phyloP scores from a whole-genome alignment of 92 coral and sea anemone species.

The Porites divaricata region DNA sequence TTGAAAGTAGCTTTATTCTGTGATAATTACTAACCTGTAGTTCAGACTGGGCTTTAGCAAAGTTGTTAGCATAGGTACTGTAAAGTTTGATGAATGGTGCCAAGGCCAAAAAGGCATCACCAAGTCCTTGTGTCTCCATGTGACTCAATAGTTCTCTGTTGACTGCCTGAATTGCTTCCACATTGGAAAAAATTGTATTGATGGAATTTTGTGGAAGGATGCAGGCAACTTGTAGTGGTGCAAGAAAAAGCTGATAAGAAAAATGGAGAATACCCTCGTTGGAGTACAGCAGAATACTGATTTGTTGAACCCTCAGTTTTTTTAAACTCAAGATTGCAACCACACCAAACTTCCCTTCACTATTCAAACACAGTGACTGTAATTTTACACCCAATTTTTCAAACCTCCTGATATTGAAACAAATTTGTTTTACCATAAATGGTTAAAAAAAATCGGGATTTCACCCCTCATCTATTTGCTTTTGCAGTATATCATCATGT shows the following conservation, averaged over 20 bases:
- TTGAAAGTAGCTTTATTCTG: too few species aligned
- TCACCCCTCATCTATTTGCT: too few species aligned
- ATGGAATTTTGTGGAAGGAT: conserved; percentile 74
- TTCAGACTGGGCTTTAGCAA: conserved; percentile 80
- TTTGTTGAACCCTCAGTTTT: not conserved
- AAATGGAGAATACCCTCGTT: not conserved
- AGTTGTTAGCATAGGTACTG: conserved; percentile 97
- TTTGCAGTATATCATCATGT: too few species aligned
- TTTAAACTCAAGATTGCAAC: not conserved
- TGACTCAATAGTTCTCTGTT: conserved; percentile 91
- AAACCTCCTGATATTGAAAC: too few species aligned
- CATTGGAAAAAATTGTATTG: conserved; percentile 88
- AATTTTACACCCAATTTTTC: too few species aligned
- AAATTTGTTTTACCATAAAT: too few species aligned
- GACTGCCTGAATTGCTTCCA: conserved; percentile 93
- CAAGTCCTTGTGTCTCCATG: conserved; percentile 93
- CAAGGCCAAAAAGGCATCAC: conserved; percentile 96
- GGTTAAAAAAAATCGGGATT: too few species aligned
- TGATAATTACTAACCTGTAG: conserved; percentile 69
- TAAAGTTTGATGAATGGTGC: conserved; percentile 97
- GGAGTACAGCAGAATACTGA: too few species aligned
- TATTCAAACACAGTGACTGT: too few species aligned
- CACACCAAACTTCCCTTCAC: too few species aligned
- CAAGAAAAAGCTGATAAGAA: conserved; percentile 73
- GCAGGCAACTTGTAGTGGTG: conserved; percentile 75